Percentiles rank a stretch among this genome's conserved stretches.
phyloP scores from a whole-genome alignment of 30 jellyfish, hydroid and myxozoan species.

The Nemopilema nomurai region DNA sequence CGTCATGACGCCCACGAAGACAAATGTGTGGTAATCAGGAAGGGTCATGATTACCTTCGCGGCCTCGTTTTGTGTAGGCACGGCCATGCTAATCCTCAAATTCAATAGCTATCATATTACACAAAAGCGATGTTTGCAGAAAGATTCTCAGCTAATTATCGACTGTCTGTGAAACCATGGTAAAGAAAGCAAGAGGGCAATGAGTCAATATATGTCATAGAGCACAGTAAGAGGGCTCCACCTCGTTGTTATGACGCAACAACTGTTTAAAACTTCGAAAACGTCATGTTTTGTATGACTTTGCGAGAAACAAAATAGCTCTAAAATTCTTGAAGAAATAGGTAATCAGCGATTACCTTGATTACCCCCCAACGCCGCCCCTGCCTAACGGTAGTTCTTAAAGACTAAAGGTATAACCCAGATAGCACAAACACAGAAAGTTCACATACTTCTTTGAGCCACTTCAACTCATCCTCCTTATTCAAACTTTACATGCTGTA shows the following conservation, averaged over 20 bases:
- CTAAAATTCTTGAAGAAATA: neutral
- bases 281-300: neutral
- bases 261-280: neutral
- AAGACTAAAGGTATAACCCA: too few relatives aligned
- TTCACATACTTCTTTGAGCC: too few relatives aligned
- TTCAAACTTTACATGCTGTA: too few relatives aligned
- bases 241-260: neutral
- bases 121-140: neutral
- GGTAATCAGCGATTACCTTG: neutral
- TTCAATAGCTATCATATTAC: neutral
- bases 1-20: conserved; percentile 17
- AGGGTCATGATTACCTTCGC: neutral
- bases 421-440: too few relatives aligned
- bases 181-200: conserved; percentile 2
- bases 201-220: conserved; percentile 14
- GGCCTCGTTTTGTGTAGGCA: too few relatives aligned
- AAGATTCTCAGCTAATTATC: neutral
- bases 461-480: too few relatives aligned
- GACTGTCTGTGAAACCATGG: conserved; percentile 1
- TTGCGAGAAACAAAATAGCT: neutral
- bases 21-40: neutral
- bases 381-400: too few relatives aligned
- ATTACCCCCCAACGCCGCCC: neutral
- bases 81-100: neutral
- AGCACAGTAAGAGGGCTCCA: conserved; percentile 8